Evolutionary conservation across 2,113 vertebrate species (phyloP).

Genomic region (Dasyornis broadbenti): DNA sequence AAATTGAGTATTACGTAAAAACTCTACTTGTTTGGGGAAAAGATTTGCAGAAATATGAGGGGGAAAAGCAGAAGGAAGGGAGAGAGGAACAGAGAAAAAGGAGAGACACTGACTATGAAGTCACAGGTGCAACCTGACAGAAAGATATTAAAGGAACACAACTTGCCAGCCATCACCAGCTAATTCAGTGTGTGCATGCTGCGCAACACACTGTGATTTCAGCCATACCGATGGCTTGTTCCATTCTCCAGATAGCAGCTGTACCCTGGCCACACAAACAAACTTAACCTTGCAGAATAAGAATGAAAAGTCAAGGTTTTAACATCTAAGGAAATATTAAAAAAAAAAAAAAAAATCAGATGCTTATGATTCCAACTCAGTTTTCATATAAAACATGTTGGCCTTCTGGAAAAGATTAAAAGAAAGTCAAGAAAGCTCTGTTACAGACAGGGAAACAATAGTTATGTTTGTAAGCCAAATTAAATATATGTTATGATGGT

Average conservation of each 20-base stretch:
- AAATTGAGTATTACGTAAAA: neutral
- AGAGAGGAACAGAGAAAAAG: neutral
- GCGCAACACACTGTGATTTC: neutral
- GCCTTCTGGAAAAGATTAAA: constrained; percentile 72
- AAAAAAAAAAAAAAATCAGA: constrained; percentile 10
- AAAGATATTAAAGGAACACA: neutral
- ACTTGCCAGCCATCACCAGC: neutral
- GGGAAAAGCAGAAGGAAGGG: neutral
- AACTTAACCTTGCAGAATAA: neutral
- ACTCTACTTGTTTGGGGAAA: neutral
- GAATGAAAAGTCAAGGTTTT: constrained; percentile 1
- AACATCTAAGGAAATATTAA: neutral
- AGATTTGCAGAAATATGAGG: neutral
- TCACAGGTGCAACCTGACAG: neutral
- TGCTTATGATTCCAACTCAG: constrained; percentile 44
- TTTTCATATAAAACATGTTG: constrained; percentile 53
- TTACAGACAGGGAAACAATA: constrained; percentile 67
- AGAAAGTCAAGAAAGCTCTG: constrained; percentile 63
- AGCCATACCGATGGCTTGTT: neutral
- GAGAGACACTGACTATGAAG: neutral
- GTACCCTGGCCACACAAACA: neutral
- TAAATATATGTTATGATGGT: constrained; percentile 20
- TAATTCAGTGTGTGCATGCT: neutral
- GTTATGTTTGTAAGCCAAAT: constrained; percentile 64
- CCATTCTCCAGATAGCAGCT: neutral